Evolutionary conservation across 2,113 vertebrate genomes (phyloP).

Genomic region (Ophthalmolycus amberensis): DNA sequence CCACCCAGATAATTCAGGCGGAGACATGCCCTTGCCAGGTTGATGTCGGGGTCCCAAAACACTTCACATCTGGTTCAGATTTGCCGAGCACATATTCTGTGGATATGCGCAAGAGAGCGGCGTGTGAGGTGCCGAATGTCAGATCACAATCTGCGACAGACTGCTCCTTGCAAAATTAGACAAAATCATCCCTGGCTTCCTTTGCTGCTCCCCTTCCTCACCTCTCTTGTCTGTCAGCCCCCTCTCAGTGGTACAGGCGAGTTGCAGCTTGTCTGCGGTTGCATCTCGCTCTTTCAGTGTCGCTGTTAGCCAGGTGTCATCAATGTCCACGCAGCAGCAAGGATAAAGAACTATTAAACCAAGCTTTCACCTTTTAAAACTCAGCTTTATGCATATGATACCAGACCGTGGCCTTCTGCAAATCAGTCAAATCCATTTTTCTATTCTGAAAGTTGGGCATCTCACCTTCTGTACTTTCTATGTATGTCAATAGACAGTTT

Average conservation of each 20-base stretch:
- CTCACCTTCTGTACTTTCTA: neutral
- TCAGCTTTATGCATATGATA: neutral
- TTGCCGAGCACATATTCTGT: constrained; percentile 48
- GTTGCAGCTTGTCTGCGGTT: constrained; percentile 57
- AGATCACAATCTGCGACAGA: constrained; percentile 66
- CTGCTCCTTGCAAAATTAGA: constrained; percentile 59
- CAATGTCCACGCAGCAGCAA: constrained; percentile 51
- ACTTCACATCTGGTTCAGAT: constrained; percentile 75
- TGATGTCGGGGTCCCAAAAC: constrained; percentile 62
- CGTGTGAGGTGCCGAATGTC: constrained; percentile 58
- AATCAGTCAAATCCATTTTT: constrained; percentile 3
- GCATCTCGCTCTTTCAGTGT: constrained; percentile 50
- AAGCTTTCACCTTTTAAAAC: constrained; percentile 10
- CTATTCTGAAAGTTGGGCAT: neutral
- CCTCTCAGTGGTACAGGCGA: constrained; percentile 37
- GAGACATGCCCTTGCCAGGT: constrained; percentile 68
- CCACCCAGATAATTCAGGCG: constrained; percentile 63
- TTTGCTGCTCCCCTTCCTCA: constrained; percentile 42
- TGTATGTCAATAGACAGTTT: constrained; percentile 1
- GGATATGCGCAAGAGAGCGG: constrained; percentile 36
- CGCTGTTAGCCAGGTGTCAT: constrained; percentile 63
- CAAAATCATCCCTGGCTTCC: constrained; percentile 48
- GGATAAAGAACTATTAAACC: constrained; percentile 5
- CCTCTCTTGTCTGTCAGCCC: constrained; percentile 40
- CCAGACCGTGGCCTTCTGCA: neutral